Base-by-base conservation (phyloP, 2,797 vertebrate genomes). In the Mus spretus region DNA sequence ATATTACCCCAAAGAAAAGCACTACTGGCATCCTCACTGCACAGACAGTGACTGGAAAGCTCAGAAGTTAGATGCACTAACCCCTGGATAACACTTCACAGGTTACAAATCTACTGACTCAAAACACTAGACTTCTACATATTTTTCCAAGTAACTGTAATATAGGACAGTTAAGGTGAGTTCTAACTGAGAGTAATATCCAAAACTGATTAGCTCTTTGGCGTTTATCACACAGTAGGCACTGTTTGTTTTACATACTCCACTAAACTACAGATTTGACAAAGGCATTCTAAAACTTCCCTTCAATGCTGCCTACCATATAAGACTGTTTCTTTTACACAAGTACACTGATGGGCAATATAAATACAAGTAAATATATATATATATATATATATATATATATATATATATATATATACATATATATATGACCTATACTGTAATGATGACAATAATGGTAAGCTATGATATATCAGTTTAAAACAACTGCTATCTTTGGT, bases 111-210 rank as follows among this genome's bases (percentile, higher is more conserved):
- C 57, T 95, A 74, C 65, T 93, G 26, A 67, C 6, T 74, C 63
- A 37, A 61, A 97, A 96, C 40, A 70, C 10, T 79, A 90, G 4
- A 63, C 19, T 86, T 94, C 50, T 44, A 70, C 10, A 50, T 59
- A 83, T 91, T 92, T 89, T 97, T 94, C 82, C 24, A 95, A 96
- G 19, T 85, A 87, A 91, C 70, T 89, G 11, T 63, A 94, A 72
- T 19, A 87, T 81, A 26, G 24, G 61, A 79, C 15, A 31, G n/a
- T 89, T 93, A 82, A 95, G 83, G 93, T 53, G 80, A 92, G 65
- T 79, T 93, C 44, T 47, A 92, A 83, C 61, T 79, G 0, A 1
- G 92, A 90, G 24, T 63, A 90, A 80, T 70, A 89, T 57, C 91
- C 22, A 86, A 97, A 97, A 91, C 28, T 59, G 81, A 28, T 50